A percentile compares a stretch with the other conserved stretches of the same genome.
Evolutionary conservation across 2,113 vertebrate species (phyloP).

Genomic region (Regulus satrapa): DNA sequence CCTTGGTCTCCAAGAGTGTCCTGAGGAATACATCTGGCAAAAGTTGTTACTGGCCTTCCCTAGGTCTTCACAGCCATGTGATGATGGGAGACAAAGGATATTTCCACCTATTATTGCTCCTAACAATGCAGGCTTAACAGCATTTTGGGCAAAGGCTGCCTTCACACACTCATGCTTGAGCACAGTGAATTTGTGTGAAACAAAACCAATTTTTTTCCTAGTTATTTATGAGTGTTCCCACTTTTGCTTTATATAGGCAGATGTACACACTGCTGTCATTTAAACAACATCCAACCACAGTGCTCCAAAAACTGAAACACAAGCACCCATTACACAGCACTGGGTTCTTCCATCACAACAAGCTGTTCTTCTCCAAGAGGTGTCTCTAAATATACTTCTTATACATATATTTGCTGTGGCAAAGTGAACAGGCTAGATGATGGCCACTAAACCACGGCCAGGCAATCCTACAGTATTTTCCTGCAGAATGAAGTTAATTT

Average conservation of each 20-base stretch:
- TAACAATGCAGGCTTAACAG: background rate
- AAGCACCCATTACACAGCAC: background rate
- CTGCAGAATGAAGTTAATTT: background rate
- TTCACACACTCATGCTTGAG: background rate
- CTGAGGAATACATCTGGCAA: background rate
- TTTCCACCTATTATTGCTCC: background rate
- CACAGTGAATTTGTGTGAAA: background rate
- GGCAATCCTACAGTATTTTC: background rate
- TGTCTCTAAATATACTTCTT: background rate
- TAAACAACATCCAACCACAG: background rate
- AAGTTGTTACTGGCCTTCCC: background rate
- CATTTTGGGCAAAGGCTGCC: background rate
- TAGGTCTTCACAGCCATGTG: background rate
- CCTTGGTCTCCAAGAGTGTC: fast-evolving
- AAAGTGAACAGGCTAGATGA: background rate
- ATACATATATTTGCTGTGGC: background rate
- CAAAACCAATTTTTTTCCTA: background rate
- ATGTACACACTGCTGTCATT: background rate
- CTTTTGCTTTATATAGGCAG: background rate
- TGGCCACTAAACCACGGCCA: background rate
- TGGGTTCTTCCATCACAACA: background rate
- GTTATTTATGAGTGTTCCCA: background rate
- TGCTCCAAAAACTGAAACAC: background rate
- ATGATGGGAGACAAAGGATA: background rate
- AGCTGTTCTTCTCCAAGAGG: background rate